Evolutionary conservation across 2,797 vertebrate genomes (phyloP), one percentile per base, ranked within the genome.

Genomic region (Silurus aristotelis): DNA sequence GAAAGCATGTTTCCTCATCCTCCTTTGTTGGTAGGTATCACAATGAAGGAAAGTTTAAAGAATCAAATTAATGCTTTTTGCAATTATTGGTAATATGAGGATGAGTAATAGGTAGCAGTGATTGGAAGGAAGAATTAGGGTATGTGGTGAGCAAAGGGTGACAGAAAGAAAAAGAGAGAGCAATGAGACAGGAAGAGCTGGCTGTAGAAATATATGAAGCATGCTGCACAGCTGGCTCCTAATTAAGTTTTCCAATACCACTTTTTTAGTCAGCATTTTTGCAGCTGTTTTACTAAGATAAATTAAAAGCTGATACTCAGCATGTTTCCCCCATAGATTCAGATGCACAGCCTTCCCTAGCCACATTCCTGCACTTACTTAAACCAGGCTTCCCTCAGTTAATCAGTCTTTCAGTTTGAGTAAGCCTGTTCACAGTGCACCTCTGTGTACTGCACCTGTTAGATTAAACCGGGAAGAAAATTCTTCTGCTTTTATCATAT

Each of bases 211-310:
- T 91, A 92, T 89, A 90, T 91, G 90, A 93, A 89, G 91, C 92
- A 94, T 89, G 92, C 87, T 88, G 91, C 94, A 94, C 95, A 95
- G 95, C 94, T 95, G 94, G 93, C 93, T 95, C 93, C 94, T 95
- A 95, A 95, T 95, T 94, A 93, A 93, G 93, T 91, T 90, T 88
- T 91, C 85, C 87, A 52, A 52, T 87, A 82, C 77, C 86, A 90
- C 19, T 87, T 91, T 93, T 95, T 92, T 92, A 93, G 92, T 94
- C 94, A 93, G 93, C 93, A 93, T 88, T 92, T 93, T 94, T 91
- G 92, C 92, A 93, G 93, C 91, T 94, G 92, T 90, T 93, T 93
- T 91, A 90, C 90, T 92, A 66, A 89, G 86, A 89, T 86, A 83
- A 86, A 85, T 84, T 86, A 87, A 87, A 83, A 86, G 83, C 87